phyloP scores from a whole-genome alignment of 2,888 invertebrate genomes.

The Stegophylla sp. region DNA sequence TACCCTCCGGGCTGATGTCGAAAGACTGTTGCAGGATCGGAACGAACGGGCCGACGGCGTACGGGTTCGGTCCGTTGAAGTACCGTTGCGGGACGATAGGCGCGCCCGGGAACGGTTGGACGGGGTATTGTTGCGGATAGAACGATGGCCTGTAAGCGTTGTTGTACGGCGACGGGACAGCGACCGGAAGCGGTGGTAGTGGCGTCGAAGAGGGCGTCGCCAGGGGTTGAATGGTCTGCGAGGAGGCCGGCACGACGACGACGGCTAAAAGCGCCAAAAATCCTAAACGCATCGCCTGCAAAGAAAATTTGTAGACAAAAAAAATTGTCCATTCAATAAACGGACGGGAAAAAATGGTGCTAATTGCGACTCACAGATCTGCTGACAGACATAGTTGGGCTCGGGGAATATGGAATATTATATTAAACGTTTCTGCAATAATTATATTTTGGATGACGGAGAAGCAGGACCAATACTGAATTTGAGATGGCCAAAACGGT shows the following conservation, averaged over 20 bases:
- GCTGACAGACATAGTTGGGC: conserved; percentile 12
- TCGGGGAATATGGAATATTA: background rate
- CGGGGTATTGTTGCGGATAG: conserved; percentile 51
- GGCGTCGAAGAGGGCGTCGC: conserved; percentile 18
- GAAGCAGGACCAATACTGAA: conserved; percentile 25
- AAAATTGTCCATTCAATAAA: too few relatives aligned
- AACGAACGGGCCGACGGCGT: conserved; percentile 62
- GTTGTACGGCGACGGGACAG: conserved; percentile 4
- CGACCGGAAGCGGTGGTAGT: background rate
- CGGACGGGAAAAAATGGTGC: background rate
- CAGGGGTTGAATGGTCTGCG: conserved; percentile 37
- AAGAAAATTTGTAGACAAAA: background rate
- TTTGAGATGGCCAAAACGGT: conserved; percentile 38
- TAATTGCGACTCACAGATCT: conserved; percentile 12
- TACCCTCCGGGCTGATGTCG: conserved; percentile 63
- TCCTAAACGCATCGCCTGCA: background rate
- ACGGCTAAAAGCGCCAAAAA: background rate
- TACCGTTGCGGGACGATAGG: conserved; percentile 30
- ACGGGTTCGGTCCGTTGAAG: conserved; percentile 48
- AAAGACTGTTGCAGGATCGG: conserved; percentile 63
- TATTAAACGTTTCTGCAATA: background rate
- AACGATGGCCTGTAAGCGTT: conserved; percentile 28
- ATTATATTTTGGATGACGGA: conserved; percentile 1
- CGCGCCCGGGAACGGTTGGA: conserved; percentile 13
- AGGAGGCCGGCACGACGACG: background rate